Conservation (phyloP, 2,113 vertebrate genomes). For the Bubo blakistoni region DNA sequence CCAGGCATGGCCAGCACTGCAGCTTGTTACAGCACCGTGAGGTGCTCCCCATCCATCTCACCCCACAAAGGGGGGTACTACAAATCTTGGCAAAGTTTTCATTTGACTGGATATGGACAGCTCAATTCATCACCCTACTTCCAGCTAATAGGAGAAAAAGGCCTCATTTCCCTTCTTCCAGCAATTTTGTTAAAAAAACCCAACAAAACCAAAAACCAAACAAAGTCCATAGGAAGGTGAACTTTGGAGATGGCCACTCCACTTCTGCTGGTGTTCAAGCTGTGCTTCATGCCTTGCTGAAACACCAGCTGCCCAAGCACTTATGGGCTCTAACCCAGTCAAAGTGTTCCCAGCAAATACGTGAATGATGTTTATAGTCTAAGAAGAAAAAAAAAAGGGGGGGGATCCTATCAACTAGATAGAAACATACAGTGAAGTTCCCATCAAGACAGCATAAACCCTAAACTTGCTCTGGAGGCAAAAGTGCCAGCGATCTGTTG, state of each 20-base stretch:
- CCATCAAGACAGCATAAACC: background rate
- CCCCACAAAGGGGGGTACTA: background rate
- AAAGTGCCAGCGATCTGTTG: background rate
- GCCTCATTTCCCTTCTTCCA: background rate
- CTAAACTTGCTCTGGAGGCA: background rate
- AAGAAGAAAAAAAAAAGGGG: background rate
- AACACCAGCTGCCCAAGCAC: background rate
- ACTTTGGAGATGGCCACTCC: background rate
- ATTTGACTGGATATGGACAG: background rate
- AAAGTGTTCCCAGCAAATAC: background rate
- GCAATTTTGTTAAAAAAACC: background rate
- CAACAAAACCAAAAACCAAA: background rate
- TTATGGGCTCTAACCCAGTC: background rate
- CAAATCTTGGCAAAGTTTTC: background rate
- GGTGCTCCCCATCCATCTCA: background rate
- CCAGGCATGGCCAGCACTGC: background rate
- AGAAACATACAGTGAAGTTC: background rate
- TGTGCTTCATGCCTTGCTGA: background rate
- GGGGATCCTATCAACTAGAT: background rate
- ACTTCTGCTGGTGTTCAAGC: background rate
- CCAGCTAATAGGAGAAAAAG: background rate
- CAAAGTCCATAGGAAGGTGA: background rate
- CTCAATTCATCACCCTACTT: background rate
- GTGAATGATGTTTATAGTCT: background rate
- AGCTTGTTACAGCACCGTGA: background rate